Conservation (phyloP, 2,113 vertebrate species). For the Acrocephalus kingi region DNA sequence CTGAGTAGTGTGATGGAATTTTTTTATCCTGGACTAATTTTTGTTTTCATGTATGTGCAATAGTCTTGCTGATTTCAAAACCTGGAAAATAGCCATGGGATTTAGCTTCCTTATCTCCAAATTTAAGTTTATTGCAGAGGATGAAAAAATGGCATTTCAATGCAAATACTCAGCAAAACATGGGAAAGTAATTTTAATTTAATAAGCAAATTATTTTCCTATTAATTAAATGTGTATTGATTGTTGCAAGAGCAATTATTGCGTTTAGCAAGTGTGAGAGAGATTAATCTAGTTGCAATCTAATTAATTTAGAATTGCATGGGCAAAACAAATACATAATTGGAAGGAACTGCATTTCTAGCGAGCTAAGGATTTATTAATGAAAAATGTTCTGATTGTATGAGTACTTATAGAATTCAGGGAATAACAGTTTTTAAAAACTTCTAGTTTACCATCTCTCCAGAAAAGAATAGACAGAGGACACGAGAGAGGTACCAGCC, state of each 20-base stretch:
- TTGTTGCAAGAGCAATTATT: constrained; percentile 71
- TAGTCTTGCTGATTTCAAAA: background rate
- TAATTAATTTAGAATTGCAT: constrained; percentile 71
- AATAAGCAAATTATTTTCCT: constrained; percentile 66
- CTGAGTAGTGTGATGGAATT: background rate
- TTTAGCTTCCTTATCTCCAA: background rate
- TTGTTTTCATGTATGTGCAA: background rate
- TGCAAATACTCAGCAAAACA: constrained; percentile 45
- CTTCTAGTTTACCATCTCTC: background rate
- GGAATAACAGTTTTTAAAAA: background rate
- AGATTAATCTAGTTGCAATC: constrained; percentile 71
- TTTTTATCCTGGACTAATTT: background rate
- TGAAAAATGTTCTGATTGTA: background rate
- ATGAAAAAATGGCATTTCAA: constrained; percentile 34
- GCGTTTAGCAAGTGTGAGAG: constrained; percentile 64
- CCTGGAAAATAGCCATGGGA: background rate
- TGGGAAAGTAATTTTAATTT: constrained; percentile 66
- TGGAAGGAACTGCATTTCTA: constrained; percentile 43
- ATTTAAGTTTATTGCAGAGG: background rate
- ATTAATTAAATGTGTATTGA: constrained; percentile 73
- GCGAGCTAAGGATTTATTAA: constrained; percentile 55
- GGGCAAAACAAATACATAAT: constrained; percentile 64
- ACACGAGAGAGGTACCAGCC: background rate
- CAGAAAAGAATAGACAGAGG: background rate
- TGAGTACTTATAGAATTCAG: background rate